Percentiles rank a stretch among this genome's conserved stretches.
Evolutionary conservation across 1,140 invertebrate species (phyloP).

Genomic region (Antheraea mylitta): DNA sequence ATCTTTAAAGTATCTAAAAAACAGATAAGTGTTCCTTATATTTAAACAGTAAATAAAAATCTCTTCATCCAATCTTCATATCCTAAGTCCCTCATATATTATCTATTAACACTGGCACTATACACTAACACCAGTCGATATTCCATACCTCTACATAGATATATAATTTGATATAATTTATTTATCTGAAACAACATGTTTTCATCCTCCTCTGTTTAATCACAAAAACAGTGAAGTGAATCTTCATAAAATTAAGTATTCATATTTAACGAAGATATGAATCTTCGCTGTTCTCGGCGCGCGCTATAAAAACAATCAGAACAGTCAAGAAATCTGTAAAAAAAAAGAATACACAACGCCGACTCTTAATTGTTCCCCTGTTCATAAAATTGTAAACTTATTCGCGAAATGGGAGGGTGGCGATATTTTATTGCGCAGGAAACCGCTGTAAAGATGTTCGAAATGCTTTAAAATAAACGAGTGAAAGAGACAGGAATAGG

Average conservation of each 20-base stretch:
- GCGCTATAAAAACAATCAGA: conserved; percentile 65
- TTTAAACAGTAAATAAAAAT: no score
- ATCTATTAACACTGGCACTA: no score
- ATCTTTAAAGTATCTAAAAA: no score
- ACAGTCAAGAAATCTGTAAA: conserved; percentile 58
- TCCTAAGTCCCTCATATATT: no score
- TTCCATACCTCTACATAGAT: no score
- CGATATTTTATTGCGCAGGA: conserved; percentile 73
- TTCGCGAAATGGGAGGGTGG: conserved; percentile 63
- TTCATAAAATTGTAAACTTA: conserved; percentile 78
- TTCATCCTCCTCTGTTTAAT: conserved; percentile 37
- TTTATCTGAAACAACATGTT: background rate
- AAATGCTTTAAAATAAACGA: conserved; percentile 72
- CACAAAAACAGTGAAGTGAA: conserved; percentile 43
- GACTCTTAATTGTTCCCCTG: conserved; percentile 75
- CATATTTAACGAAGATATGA: conserved; percentile 71
- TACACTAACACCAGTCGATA: no score
- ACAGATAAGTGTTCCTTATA: no score
- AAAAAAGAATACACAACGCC: conserved; percentile 58
- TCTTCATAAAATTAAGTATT: conserved; percentile 74
- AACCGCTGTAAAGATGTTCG: conserved; percentile 77
- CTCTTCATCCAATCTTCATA: no score
- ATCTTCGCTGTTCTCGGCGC: conserved; percentile 43
- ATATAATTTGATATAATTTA: background rate
- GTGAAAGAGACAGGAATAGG: conserved; percentile 35